These are phyloP conservation scores for Drosophila triauraria DNA, from an alignment of 1,140 invertebrate genomes.

Conservation along the genomic window DNA sequence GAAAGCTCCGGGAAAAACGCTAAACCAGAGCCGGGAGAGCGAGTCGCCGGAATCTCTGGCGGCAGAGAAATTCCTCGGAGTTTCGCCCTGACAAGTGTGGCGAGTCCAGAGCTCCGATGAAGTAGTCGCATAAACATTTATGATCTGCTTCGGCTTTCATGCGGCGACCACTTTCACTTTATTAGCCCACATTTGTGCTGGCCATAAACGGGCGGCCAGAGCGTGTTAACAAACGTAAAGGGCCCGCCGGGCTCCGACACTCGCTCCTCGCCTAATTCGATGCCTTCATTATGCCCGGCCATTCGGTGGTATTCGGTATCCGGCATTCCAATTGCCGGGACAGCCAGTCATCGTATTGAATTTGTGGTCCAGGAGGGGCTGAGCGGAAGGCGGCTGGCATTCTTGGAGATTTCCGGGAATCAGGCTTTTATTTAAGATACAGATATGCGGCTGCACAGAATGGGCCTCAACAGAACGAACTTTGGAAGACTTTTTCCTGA, in stretches of 20 bases:
- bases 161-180: constrained; percentile 48
- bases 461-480: not conserved
- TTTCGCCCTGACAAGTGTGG: constrained; percentile 22
- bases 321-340: constrained; percentile 34
- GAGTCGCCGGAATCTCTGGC: constrained; percentile 17
- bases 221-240: constrained; percentile 55
- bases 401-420: constrained; percentile 9
- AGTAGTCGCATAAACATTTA: constrained; percentile 69
- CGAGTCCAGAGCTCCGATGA: constrained; percentile 26
- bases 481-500: not conserved
- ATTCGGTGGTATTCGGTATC: constrained; percentile 9
- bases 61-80: not conserved
- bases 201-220: constrained; percentile 49
- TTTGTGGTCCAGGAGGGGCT: constrained; percentile 2
- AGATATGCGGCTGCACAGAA: not conserved
- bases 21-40: constrained; percentile 2
- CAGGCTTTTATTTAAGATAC: not conserved
- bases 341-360: constrained; percentile 35
- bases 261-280: constrained; percentile 37
- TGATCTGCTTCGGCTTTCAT: constrained; percentile 51
- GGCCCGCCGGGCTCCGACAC: constrained; percentile 3
- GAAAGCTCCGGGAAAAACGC: constrained; percentile 16
- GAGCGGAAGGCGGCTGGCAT: not conserved
- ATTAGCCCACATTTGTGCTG: constrained; percentile 49
- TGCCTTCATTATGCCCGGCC: constrained; percentile 43